Conservation (phyloP, 53 echinoderm and acorn worm species). For the Astropecten irregularis region DNA sequence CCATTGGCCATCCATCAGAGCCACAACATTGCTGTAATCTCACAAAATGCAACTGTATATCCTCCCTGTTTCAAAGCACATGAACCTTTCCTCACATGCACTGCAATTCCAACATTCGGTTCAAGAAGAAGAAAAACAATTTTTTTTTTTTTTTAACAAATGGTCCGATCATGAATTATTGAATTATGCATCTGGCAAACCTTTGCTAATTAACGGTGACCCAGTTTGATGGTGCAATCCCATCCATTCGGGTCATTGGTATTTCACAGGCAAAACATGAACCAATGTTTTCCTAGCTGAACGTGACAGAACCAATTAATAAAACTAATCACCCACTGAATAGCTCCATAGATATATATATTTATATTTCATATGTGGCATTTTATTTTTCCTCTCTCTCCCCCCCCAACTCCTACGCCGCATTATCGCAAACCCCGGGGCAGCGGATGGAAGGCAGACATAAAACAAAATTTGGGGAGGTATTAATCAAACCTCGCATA, state of each 20-base stretch:
- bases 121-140: no score
- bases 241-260: conserved; percentile 10
- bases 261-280: neutral
- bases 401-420: neutral
- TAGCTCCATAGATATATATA: neutral
- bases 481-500: conserved; percentile 9
- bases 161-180: conserved; percentile 3
- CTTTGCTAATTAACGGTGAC: conserved; percentile 23
- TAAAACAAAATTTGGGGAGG: neutral
- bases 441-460: neutral
- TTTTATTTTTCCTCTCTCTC: neutral
- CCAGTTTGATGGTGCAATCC: conserved; percentile 1
- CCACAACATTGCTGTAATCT: no score
- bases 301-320: conserved; percentile 51
- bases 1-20: no score
- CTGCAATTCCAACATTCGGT: no score
- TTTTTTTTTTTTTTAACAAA: no score
- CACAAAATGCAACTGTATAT: no score
- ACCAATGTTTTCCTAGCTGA: neutral
- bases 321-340: conserved; percentile 14
- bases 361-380: neutral
- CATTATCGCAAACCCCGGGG: neutral
- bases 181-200: neutral
- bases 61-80: no score
- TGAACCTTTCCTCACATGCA: no score